Evolutionary conservation across 2,113 vertebrate genomes (phyloP).

Genomic region (Odontesthes bonariensis): DNA sequence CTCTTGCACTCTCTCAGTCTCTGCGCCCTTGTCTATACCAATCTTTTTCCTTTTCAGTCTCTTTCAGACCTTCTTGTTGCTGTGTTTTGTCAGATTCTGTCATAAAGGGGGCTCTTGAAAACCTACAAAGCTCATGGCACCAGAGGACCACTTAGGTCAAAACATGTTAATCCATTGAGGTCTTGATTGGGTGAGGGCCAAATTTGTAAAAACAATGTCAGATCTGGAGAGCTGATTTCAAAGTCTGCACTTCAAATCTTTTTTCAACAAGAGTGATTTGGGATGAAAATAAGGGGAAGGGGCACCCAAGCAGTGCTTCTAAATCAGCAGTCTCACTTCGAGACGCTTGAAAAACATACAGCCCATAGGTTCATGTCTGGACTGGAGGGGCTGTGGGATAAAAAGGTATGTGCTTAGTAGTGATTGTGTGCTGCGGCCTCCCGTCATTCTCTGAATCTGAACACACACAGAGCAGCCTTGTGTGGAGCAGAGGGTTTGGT

Average conservation of each 20-base stretch:
- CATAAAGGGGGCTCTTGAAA: constrained; percentile 72
- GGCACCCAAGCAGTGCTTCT: constrained; percentile 54
- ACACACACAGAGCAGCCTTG: constrained; percentile 85
- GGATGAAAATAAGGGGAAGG: constrained; percentile 52
- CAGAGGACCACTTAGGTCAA: constrained; percentile 47
- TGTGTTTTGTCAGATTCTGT: constrained; percentile 79
- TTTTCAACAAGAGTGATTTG: constrained; percentile 50
- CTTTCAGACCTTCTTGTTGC: constrained; percentile 52
- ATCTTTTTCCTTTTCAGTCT: constrained; percentile 59
- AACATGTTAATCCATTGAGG: constrained; percentile 54
- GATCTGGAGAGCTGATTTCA: constrained; percentile 42
- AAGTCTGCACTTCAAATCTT: constrained; percentile 51
- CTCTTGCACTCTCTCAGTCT: constrained; percentile 55
- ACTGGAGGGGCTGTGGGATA: constrained; percentile 66
- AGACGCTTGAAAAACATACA: constrained; percentile 77
- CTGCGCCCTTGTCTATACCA: constrained; percentile 59
- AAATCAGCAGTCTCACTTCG: constrained; percentile 69
- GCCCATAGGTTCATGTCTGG: constrained; percentile 69
- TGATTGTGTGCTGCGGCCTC: constrained; percentile 72
- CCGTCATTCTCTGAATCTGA: constrained; percentile 77
- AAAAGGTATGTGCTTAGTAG: constrained; percentile 78
- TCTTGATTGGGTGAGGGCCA: constrained; percentile 40
- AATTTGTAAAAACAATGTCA: constrained; percentile 57
- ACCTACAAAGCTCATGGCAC: constrained; percentile 70
- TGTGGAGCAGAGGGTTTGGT: constrained; percentile 72